Evolutionary conservation across 2,888 invertebrate genomes (phyloP), one percentile per base, ranked within the genome.

Genomic region (Crematogaster levior): DNA sequence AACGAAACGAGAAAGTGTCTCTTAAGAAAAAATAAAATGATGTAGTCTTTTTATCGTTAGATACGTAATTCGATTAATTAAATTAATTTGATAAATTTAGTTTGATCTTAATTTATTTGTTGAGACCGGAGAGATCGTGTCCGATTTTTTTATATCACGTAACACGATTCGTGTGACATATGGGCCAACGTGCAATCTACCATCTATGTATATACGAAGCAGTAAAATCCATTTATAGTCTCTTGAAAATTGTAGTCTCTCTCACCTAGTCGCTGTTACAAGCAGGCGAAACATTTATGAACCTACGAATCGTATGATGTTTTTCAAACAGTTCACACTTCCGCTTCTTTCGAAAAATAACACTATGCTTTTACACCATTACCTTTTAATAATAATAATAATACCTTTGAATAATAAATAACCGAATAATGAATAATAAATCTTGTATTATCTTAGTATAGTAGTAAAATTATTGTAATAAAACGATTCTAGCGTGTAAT

Each of bases 151-250:
- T 30, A 37, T 80, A 48, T 83, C 56, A 79, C 46, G 27, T 30
- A 34, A 68, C n/a, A 63, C 61, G 46, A 58, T 80, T 80, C 53
- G n/a, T 21, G 61, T 79, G 68, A 70, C 61, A 43, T 46, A 53
- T 24, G 56, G 46, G 48, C 51, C 43, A 65, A 65, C 40, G 24
- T 18, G 48, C 60, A 79, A 56, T 51, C 46, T 53, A 83, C 43
- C 58, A 79, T 48, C 73, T 80, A 74, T 61, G n/a, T n/a, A 63
- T 70, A 61, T 51, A 80, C 61, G 34, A 58, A 6, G 34, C 74
- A 30, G 61, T 84, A 84, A 70, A 83, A 68, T 24, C 74, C 46
- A 70, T 84, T 83, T 84, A 82, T 70, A 70, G 72, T 58, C 80
- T 84, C 77, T 72, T 84, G 84, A 84, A 84, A 83, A 43, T 68